Evolutionary conservation across 2,888 invertebrate species (phyloP), one percentile per base, ranked within the genome.

Genomic region (Caenorhabditis panamensis): DNA sequence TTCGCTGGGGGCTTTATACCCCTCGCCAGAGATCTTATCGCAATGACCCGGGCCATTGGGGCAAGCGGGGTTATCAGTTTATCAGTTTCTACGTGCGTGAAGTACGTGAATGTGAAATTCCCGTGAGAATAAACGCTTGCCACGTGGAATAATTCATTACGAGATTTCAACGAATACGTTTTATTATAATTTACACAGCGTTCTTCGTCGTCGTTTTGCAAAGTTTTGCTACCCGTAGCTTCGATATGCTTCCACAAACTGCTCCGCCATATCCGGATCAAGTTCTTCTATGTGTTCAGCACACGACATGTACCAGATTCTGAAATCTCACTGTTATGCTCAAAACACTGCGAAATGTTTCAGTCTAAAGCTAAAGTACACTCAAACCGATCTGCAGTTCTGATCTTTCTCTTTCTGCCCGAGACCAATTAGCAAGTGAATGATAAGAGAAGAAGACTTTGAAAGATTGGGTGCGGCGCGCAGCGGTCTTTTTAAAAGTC

Each of bases 291-390:
- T 56, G 26, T 68, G 58, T 16, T 22, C 51, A 13, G 67, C 62
- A 24, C 79, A 79, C 1, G 66, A 71, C 66, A 67, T 66, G 51
- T 79, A 73, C 79, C 79, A 79, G 13, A 79, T 66, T 68, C 72
- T 72, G 67, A 53, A n/a, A n/a, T n/a, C n/a, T n/a, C n/a, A n/a
- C n/a, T n/a, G n/a, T n/a, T n/a, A n/a, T n/a, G n/a, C n/a, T n/a
- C n/a, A n/a, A n/a, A n/a, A n/a, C 13, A 13, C 8, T 37, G 37
- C 13, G 37, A 13, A 37, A 18, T 47, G 47, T 13, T 47, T 47
- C n/a, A 47, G n/a, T n/a, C n/a, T n/a, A n/a, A n/a, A n/a, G n/a
- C n/a, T n/a, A n/a, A n/a, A n/a, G n/a, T n/a, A n/a, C n/a, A n/a
- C n/a, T n/a, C n/a, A n/a, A n/a, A n/a, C n/a, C n/a, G n/a, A n/a